Evolutionary conservation across 2,797 vertebrate genomes (phyloP).

Genomic region (Xerus rutilus): DNA sequence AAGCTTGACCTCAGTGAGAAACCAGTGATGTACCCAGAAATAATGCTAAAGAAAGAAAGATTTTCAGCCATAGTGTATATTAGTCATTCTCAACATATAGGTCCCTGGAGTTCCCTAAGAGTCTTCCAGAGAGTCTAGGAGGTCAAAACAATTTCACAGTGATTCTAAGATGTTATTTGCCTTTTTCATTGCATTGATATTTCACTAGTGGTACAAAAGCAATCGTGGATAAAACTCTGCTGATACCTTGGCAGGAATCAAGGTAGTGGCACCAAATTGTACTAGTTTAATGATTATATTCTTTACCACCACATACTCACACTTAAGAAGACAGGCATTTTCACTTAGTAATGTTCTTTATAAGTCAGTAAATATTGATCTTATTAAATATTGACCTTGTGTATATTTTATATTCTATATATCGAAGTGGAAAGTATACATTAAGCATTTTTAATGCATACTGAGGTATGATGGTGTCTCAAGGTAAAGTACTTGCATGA

Average conservation of each 20-base stretch:
- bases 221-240: constrained; percentile 14
- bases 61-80: constrained; percentile 9
- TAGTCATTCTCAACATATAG: constrained; percentile 3
- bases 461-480: not conserved
- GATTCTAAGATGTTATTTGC: constrained; percentile 52
- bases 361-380: constrained; percentile 46
- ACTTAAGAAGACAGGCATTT: constrained; percentile 51
- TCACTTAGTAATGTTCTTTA: constrained; percentile 29
- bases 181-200: not conserved
- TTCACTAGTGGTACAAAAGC: constrained; percentile 39
- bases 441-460: constrained; percentile 43
- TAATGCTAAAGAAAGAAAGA: constrained; percentile 32
- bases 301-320: not conserved
- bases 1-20: not conserved
- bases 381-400: constrained; percentile 33
- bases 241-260: constrained; percentile 41
- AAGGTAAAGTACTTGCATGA: constrained; percentile 45
- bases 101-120: not conserved
- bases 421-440: not conserved
- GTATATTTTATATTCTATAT: constrained; percentile 38
- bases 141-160: constrained; percentile 40
- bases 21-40: not conserved
- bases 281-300: constrained; percentile 48
- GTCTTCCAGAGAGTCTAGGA: not conserved
- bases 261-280: constrained; percentile 13